Evolutionary conservation across 2,113 vertebrate species (phyloP), one percentile per base, ranked within the genome.

Genomic region (Dromiciops gliroides): DNA sequence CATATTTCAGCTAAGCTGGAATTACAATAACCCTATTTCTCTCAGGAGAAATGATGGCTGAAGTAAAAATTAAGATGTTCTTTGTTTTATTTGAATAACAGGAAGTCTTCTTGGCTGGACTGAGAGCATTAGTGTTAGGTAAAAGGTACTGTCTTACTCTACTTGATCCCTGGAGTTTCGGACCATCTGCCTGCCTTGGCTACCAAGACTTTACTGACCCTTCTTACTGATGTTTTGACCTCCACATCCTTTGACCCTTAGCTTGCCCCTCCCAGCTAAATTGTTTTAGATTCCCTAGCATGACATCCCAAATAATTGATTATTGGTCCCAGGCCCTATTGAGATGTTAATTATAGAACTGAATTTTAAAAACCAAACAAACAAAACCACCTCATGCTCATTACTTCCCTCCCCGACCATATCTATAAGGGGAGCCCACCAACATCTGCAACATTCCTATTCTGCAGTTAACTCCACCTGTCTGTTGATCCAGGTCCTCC

Each of bases 1-100:
- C 88, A 25, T 95, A 98, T 98, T 98, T 97, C 97, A 97, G 94
- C 98, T 98, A 98, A 98, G 93, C 96, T 98, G 96, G 97, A 98
- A 98, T 98, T 98, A 98, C 92, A 98, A 97, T 97, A 97, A 97
- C 97, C 48, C 49, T 3, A 16, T 96, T 96, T 96, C 97, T 97
- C 98, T 75, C 0, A 22, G 83, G 97, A 97, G 97, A 97, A 97
- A 96, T 94, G 90, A 95, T 44, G 47, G 89, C 94, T 97, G 95
- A 97, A 96, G 60, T 90, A 95, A 98, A 98, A 98, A 98, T 97
- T 93, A 98, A 98, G 97, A 98, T 93, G 50, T 94, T 94, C 11
- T 3, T 92, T 98, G 96, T 96, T 98, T 97, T 97, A 93, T 94
- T 98, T 98, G 49, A 60, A 8, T 90, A 98, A 96, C 47, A 95